phyloP scores from a whole-genome alignment of 2,113 vertebrate genomes.

The Melanotaenia duboulayi region DNA sequence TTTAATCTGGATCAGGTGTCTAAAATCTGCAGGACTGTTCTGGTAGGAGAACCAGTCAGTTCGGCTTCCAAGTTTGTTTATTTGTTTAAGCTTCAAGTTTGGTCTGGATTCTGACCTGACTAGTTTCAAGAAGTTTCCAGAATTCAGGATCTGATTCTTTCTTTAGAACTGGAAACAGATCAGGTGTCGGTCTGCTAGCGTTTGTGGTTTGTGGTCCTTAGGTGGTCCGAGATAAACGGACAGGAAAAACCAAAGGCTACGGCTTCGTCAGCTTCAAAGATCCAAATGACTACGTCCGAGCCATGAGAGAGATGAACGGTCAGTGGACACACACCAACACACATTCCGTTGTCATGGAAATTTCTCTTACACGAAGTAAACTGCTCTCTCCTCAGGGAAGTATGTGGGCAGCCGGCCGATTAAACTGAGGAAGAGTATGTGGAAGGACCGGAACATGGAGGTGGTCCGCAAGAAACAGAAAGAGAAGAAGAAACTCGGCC shows the following conservation, averaged over 20 bases:
- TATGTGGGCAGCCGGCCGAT: slow-evolving; percentile 95
- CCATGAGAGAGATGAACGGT: slow-evolving; percentile 97
- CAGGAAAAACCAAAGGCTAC: slow-evolving; percentile 94
- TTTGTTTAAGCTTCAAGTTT: too few relatives aligned
- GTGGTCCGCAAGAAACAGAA: slow-evolving; percentile 93
- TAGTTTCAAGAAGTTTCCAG: too few relatives aligned
- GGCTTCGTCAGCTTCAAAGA: slow-evolving; percentile 96
- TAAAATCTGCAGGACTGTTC: too few relatives aligned
- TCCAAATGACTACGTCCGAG: slow-evolving; percentile 92
- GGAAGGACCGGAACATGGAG: slow-evolving; percentile 93
- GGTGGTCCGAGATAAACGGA: slow-evolving; percentile 94
- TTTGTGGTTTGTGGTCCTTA: slow-evolving; percentile 11
- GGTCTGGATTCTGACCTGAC: too few relatives aligned
- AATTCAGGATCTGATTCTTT: too few relatives aligned
- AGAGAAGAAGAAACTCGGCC: slow-evolving; percentile 94
- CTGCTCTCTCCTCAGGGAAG: slow-evolving; percentile 81
- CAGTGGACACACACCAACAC: slow-evolving; percentile 36
- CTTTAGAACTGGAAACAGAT: too few relatives aligned
- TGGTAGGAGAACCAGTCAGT: too few relatives aligned
- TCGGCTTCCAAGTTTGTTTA: too few relatives aligned
- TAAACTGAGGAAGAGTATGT: slow-evolving; percentile 94
- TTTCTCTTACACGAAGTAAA: not conserved
- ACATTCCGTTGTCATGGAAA: not conserved
- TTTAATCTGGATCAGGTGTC: too few relatives aligned
- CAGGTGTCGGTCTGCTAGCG: too few relatives aligned